phyloP scores from a whole-genome alignment of 2,888 invertebrate genomes.

The Octodonta nipae region DNA sequence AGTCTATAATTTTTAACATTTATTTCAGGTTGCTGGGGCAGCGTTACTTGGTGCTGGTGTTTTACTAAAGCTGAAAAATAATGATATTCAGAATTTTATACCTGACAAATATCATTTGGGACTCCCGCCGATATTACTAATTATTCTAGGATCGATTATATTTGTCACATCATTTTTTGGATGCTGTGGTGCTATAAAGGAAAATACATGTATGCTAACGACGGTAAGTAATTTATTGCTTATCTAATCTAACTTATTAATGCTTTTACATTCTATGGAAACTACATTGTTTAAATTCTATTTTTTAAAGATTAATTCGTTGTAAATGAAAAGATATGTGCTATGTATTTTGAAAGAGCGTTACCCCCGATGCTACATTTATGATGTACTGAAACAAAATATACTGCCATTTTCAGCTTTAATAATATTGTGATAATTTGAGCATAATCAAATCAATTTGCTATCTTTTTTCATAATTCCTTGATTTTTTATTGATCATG shows the following conservation, averaged over 20 bases:
- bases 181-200: slow-evolving; percentile 27
- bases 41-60: slow-evolving; percentile 17
- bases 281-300: no score
- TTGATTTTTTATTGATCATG: background rate
- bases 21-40: slow-evolving; percentile 19
- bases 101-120: slow-evolving; percentile 20
- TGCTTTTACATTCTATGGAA: no score
- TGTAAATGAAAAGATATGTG: no score
- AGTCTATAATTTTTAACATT: no score
- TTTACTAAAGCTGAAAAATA: slow-evolving; percentile 18
- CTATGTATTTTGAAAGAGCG: no score
- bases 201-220: slow-evolving; percentile 27
- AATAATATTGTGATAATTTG: no score
- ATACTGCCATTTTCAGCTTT: no score
- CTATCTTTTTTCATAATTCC: background rate
- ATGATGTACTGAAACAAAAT: no score
- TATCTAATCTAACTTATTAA: no score
- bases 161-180: slow-evolving; percentile 28
- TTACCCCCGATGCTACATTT: no score
- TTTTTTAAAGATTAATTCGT: no score
- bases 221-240: slow-evolving; percentile 25
- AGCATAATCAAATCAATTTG: no score
- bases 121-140: slow-evolving; percentile 19
- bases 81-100: slow-evolving; percentile 19
- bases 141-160: slow-evolving; percentile 24